Evolutionary conservation across 1,140 invertebrate species (phyloP).

Genomic region (Lordiphosa clarofinis): DNA sequence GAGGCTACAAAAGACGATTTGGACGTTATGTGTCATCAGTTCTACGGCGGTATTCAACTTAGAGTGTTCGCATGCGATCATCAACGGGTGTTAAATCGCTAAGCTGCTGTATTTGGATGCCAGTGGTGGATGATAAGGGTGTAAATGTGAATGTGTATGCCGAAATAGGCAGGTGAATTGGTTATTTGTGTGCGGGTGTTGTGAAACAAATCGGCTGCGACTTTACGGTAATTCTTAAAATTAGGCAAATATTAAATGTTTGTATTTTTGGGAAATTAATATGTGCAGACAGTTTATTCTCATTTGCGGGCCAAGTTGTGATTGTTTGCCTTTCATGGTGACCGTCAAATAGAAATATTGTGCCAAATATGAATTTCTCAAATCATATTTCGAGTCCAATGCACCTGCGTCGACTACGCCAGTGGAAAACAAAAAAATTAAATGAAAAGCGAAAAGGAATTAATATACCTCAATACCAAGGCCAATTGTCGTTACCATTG

Average conservation of each 20-base stretch:
- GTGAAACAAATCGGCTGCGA: background rate
- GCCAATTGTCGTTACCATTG: too few relatives aligned
- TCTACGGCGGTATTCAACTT: conserved; percentile 55
- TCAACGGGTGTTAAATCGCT: conserved; percentile 10
- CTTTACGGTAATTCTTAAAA: conserved; percentile 40
- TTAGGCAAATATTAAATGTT: background rate
- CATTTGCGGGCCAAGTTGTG: conserved; percentile 21
- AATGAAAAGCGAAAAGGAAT: too few relatives aligned
- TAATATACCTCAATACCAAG: too few relatives aligned
- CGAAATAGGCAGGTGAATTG: conserved; percentile 46
- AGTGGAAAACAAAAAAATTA: too few relatives aligned
- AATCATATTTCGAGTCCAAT: conserved; percentile 17
- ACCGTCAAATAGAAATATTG: conserved; percentile 22
- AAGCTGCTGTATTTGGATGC: conserved; percentile 35
- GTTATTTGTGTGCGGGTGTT: background rate
- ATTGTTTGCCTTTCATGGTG: conserved; percentile 26
- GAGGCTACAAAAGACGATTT: conserved; percentile 52
- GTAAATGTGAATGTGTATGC: conserved; percentile 20
- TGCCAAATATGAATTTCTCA: conserved; percentile 6
- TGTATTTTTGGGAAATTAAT: conserved; percentile 16
- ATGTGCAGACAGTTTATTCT: conserved; percentile 19
- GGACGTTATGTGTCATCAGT: conserved; percentile 50
- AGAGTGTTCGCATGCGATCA: conserved; percentile 45
- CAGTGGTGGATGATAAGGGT: conserved; percentile 47
- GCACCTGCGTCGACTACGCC: background rate